Conservation (phyloP, 2,888 invertebrate genomes). For the Neoaliturus tenellus region DNA sequence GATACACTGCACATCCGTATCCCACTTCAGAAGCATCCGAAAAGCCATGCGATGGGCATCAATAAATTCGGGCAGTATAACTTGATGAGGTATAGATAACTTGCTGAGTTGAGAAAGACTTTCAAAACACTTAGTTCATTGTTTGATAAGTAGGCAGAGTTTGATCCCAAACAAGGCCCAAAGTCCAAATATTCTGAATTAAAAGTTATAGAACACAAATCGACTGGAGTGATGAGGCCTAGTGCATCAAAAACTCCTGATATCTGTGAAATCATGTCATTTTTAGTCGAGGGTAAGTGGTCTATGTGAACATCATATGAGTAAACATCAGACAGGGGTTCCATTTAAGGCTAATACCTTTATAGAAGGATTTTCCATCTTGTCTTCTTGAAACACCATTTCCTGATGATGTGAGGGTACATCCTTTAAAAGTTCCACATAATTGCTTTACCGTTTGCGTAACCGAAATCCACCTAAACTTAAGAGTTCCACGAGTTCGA, state of each 20-base stretch:
- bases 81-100: neutral
- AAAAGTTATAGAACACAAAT: constrained; percentile 63
- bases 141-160: constrained; percentile 47
- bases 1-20: too few species aligned
- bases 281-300: constrained; percentile 61
- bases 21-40: too few species aligned
- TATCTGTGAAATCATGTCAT: constrained; percentile 64
- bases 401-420: too few species aligned
- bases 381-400: too few species aligned
- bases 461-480: constrained; percentile 47
- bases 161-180: constrained; percentile 66
- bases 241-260: too few species aligned
- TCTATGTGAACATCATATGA: too few species aligned
- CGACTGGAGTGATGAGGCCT: constrained; percentile 63
- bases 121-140: neutral
- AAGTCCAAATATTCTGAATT: constrained; percentile 65
- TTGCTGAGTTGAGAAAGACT: neutral
- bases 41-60: neutral
- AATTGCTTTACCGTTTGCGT: constrained; percentile 53
- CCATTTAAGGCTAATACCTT: constrained; percentile 56
- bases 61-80: neutral
- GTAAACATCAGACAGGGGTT: constrained; percentile 52
- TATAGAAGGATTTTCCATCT: too few species aligned
- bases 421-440: constrained; percentile 36
- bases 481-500: constrained; percentile 51